Percentiles rank a stretch among this genome's conserved stretches.
phyloP scores from a whole-genome alignment of 2,113 vertebrate genomes.

The Equus quagga region DNA sequence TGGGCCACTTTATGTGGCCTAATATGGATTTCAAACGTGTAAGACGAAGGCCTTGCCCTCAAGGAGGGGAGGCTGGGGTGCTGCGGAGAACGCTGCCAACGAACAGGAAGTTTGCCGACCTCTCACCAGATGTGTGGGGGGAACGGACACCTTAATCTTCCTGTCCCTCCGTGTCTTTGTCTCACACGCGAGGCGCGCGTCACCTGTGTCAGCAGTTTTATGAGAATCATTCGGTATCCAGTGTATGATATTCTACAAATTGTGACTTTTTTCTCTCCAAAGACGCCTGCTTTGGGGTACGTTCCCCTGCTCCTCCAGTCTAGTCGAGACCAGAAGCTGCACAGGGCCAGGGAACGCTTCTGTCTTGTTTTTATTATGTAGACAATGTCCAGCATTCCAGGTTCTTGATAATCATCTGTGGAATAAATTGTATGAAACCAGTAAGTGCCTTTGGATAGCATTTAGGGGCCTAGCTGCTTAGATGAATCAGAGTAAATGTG shows the following conservation, averaged over 20 bases:
- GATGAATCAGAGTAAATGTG: neutral
- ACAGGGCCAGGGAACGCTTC: neutral
- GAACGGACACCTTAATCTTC: neutral
- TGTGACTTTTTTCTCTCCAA: neutral
- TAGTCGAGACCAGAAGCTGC: neutral
- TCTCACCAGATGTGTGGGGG: neutral
- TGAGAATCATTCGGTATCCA: neutral
- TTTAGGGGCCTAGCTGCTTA: neutral
- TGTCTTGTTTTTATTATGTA: neutral
- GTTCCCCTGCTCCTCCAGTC: neutral
- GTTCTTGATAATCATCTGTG: neutral
- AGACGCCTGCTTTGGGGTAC: neutral
- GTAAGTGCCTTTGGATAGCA: neutral
- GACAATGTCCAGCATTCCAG: neutral
- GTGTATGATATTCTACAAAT: neutral
- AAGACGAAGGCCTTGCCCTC: neutral
- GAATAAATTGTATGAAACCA: neutral
- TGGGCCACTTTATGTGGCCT: neutral
- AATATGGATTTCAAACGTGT: neutral
- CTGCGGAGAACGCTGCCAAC: neutral
- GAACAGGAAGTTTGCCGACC: neutral
- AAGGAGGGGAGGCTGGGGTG: neutral
- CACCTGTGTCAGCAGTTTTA: neutral
- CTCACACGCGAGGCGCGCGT: neutral
- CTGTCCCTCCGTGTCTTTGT: neutral